phyloP scores from a whole-genome alignment of 1,140 invertebrate species.

The Paraescarpia echinospica region DNA sequence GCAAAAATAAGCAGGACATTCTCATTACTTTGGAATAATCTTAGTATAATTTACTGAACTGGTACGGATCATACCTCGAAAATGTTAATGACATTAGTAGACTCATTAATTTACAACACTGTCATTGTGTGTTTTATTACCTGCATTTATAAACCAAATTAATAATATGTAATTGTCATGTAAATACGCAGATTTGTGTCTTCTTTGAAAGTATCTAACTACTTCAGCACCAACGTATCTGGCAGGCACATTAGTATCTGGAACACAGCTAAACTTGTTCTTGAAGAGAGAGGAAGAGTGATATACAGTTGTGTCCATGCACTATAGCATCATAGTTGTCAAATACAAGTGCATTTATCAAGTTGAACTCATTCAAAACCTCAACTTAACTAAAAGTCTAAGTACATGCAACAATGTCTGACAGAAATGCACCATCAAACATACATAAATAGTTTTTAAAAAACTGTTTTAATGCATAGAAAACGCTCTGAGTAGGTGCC shows the following conservation, averaged over 20 bases:
- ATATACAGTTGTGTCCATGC: neutral
- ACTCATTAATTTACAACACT: neutral
- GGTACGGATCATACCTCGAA: neutral
- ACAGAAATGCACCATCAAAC: no score
- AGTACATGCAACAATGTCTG: no score
- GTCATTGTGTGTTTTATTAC: neutral
- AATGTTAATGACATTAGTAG: neutral
- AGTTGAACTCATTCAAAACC: neutral
- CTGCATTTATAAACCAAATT: neutral
- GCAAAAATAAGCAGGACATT: conserved; percentile 26
- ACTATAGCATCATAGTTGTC: neutral
- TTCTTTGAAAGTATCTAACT: neutral
- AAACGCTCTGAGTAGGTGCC: no score
- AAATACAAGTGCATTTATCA: neutral
- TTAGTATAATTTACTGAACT: neutral
- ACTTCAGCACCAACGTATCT: neutral
- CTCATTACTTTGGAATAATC: neutral
- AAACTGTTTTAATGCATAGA: no score
- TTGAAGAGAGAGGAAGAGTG: no score
- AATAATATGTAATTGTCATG: neutral
- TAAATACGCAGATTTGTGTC: neutral
- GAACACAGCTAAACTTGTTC: neutral
- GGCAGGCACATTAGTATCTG: neutral
- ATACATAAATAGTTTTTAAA: no score
- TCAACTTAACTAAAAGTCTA: neutral